Evolutionary conservation across 2,888 invertebrate species (phyloP).

Genomic region (Agapetus fuscipes): DNA sequence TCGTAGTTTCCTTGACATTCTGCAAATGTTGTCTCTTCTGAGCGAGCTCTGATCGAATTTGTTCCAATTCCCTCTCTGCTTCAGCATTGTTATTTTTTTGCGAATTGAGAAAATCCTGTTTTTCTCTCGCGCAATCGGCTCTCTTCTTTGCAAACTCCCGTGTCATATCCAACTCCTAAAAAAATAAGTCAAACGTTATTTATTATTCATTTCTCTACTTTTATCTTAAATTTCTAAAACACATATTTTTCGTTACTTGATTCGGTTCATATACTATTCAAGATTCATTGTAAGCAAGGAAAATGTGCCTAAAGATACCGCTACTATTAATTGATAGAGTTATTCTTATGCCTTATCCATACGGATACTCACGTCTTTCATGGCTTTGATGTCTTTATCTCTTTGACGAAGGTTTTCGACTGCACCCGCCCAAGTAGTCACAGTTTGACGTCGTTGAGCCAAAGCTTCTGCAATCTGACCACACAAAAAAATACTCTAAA

Average conservation of each 20-base stretch:
- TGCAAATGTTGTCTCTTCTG: slow-evolving; percentile 29
- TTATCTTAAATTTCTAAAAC: background rate
- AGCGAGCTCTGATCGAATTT: slow-evolving; percentile 31
- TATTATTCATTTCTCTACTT: too few relatives aligned
- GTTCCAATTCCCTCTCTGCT: slow-evolving; percentile 32
- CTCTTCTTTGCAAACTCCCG: slow-evolving; percentile 37
- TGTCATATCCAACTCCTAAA: slow-evolving; percentile 44
- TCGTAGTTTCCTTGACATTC: slow-evolving; percentile 28
- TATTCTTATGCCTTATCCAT: too few relatives aligned
- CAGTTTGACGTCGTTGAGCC: slow-evolving; percentile 56
- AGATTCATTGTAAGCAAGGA: too few relatives aligned
- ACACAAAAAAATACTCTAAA: slow-evolving; percentile 15
- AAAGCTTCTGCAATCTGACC: slow-evolving; percentile 46
- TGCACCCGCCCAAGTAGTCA: slow-evolving; percentile 62
- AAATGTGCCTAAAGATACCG: too few relatives aligned
- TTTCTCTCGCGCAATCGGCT: slow-evolving; percentile 46
- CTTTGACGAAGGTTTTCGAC: slow-evolving; percentile 60
- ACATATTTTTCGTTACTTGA: too few relatives aligned
- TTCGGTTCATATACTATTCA: too few relatives aligned
- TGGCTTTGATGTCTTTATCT: slow-evolving; percentile 53
- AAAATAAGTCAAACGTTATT: slow-evolving; percentile 3
- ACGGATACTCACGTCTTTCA: slow-evolving; percentile 44
- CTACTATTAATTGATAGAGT: too few relatives aligned
- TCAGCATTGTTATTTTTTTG: slow-evolving; percentile 50
- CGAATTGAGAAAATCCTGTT: slow-evolving; percentile 49